Conservation (phyloP, 2,888 invertebrate genomes). For the Tricholauxania praeusta region DNA sequence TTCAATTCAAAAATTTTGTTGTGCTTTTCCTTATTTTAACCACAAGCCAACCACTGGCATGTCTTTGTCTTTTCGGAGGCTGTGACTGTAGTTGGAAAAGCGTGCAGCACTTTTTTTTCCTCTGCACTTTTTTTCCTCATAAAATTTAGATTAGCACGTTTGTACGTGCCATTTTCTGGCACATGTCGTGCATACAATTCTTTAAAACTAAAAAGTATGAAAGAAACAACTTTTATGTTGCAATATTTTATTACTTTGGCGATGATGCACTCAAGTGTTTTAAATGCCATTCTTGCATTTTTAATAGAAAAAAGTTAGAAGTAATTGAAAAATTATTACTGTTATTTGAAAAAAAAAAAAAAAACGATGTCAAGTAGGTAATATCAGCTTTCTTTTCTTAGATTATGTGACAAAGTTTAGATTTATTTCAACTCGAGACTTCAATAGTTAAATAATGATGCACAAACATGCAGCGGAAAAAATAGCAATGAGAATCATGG, state of each 20-base stretch:
- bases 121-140: conserved; percentile 1
- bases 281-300: background rate
- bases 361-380: no score
- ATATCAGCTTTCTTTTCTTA: background rate
- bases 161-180: conserved; percentile 21
- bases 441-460: no score
- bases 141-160: conserved; percentile 18
- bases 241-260: conserved; percentile 2
- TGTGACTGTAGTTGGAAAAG: background rate
- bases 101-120: background rate
- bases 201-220: background rate
- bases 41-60: background rate
- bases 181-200: conserved; percentile 3
- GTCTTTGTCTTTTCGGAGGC: background rate
- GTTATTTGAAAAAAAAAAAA: no score
- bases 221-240: background rate
- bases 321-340: no score
- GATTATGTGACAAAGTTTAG: background rate
- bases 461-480: no score
- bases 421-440: no score
- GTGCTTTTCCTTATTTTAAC: background rate
- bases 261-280: background rate
- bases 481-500: no score
- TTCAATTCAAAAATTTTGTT: conserved; percentile 1
- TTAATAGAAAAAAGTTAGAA: background rate